These are phyloP conservation scores for Pangasius mekongensis DNA, from an alignment of 2,797 vertebrate genomes.

Conservation along the genomic window DNA sequence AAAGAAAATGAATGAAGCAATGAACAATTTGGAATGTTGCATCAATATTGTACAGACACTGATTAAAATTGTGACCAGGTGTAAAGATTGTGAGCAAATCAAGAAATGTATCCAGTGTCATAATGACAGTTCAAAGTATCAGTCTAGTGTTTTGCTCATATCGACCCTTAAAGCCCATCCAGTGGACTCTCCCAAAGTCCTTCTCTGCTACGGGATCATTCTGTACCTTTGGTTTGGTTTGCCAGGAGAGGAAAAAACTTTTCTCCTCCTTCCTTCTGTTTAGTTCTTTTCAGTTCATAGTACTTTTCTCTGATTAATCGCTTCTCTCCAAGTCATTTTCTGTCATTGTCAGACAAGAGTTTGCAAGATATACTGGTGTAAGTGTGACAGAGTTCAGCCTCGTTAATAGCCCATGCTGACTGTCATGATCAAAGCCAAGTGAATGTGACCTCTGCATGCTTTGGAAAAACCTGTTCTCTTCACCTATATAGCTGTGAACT, in stretches of 20 bases:
- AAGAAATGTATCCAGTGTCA: neutral
- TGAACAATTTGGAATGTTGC: neutral
- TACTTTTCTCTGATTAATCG: neutral
- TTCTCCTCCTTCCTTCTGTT: neutral
- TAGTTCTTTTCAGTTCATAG: neutral
- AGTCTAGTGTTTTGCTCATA: neutral
- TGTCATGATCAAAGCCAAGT: slow-evolving; percentile 42
- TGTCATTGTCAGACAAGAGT: slow-evolving; percentile 4
- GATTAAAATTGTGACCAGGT: neutral
- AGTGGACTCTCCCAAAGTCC: neutral
- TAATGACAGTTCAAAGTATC: neutral
- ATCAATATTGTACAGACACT: neutral
- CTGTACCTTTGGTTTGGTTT: neutral
- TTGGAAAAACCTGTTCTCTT: neutral
- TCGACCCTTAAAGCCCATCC: neutral
- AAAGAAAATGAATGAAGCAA: neutral
- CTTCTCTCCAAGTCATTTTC: neutral
- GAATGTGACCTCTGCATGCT: slow-evolving; percentile 42
- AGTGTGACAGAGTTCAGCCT: slow-evolving; percentile 1
- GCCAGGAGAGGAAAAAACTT: neutral
- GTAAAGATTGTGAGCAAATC: neutral
- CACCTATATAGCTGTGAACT: neutral
- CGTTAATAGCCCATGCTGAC: neutral
- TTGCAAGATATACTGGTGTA: neutral
- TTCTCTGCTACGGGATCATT: neutral